Evolutionary conservation across 2,797 vertebrate genomes (phyloP).

Genomic region (Sebastes matsubarae): DNA sequence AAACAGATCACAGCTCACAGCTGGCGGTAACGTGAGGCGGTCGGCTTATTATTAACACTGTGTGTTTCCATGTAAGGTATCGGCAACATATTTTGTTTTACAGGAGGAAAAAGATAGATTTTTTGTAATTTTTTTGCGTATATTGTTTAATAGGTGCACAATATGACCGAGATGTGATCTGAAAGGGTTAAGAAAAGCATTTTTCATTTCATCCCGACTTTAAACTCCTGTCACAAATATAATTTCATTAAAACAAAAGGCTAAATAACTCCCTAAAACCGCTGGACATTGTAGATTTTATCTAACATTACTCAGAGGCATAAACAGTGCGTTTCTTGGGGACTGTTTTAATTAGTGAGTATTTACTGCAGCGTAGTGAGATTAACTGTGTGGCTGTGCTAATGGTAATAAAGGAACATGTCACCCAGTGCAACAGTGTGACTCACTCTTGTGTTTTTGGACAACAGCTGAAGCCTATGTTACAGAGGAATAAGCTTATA

Average conservation of each 20-base stretch:
- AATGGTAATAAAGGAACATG: background rate
- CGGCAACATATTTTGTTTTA: too few relatives aligned
- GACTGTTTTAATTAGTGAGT: conserved; percentile 17
- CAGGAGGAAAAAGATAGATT: too few relatives aligned
- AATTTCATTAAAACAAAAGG: background rate
- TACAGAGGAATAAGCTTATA: background rate
- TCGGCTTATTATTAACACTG: too few relatives aligned
- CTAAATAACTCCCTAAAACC: background rate
- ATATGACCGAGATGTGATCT: too few relatives aligned
- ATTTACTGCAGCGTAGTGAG: conserved; percentile 10
- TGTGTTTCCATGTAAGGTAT: too few relatives aligned
- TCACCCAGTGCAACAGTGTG: background rate
- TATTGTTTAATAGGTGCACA: too few relatives aligned
- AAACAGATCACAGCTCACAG: too few relatives aligned
- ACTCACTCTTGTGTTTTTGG: background rate
- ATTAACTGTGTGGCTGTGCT: background rate
- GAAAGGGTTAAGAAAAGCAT: too few relatives aligned
- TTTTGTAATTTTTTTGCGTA: too few relatives aligned
- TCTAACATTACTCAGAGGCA: background rate
- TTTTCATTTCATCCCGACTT: too few relatives aligned
- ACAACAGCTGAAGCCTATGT: background rate
- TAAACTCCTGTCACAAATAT: background rate
- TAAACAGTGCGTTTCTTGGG: background rate
- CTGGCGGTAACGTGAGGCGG: too few relatives aligned
- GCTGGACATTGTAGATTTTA: background rate